Conservation (phyloP, 2,797 vertebrate species). For the Sebastolobus alascanus region DNA sequence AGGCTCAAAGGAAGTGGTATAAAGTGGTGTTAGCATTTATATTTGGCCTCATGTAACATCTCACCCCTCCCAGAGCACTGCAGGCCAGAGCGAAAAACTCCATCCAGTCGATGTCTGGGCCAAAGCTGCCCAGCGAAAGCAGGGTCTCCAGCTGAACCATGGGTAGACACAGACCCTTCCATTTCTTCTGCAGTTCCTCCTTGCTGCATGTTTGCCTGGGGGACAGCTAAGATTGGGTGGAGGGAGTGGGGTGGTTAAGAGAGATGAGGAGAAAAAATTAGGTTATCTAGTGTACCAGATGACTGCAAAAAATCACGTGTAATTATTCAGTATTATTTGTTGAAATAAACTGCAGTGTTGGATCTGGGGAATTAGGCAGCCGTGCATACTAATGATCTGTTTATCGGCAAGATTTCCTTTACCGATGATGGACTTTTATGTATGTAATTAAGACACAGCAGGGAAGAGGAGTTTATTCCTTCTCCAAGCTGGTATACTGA, state of each 20-base stretch:
- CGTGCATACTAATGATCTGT: not conserved
- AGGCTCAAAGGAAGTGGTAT: conserved; percentile 24
- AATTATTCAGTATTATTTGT: conserved; percentile 16
- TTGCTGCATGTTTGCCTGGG: conserved; percentile 59
- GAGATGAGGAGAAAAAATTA: not conserved
- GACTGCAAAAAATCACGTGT: not conserved
- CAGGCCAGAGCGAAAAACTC: conserved; percentile 91
- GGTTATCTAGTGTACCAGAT: conserved; percentile 19
- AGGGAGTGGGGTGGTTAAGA: not conserved
- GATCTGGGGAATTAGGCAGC: not conserved
- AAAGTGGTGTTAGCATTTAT: conserved; percentile 49
- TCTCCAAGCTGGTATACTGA: not conserved
- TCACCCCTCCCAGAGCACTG: conserved; percentile 88
- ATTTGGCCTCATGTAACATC: conserved; percentile 59
- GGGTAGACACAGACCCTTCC: conserved; percentile 88
- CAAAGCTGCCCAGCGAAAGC: conserved; percentile 84
- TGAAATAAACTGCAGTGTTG: conserved; percentile 12
- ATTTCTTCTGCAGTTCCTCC: conserved; percentile 85
- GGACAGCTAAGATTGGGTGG: conserved; percentile 60
- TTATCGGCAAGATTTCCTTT: not conserved
- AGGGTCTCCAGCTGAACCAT: conserved; percentile 84
- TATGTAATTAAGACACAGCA: conserved; percentile 2
- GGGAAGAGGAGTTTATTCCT: not conserved
- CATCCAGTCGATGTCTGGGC: conserved; percentile 85
- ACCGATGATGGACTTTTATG: not conserved